Evolutionary conservation across 2,888 invertebrate genomes (phyloP), one percentile per base, ranked within the genome.

Genomic region (Mesoligia furuncula): DNA sequence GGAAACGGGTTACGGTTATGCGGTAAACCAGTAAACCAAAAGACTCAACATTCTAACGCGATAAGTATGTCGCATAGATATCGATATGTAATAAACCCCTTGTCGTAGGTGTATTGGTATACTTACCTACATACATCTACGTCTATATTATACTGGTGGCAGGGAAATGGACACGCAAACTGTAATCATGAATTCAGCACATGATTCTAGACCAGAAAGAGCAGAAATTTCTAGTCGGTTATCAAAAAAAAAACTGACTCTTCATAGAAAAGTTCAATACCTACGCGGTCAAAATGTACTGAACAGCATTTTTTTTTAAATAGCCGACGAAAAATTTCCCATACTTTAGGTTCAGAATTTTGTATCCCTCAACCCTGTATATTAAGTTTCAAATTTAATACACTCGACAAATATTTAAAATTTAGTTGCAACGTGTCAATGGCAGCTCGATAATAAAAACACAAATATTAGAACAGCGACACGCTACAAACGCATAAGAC

Each of bases 11-110:
- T 36, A 73, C 66, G 66, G 70, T 75, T 54, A 17, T 87, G 87
- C 81, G 84, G 87, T 84, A 62, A 80, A 84, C 87, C 85, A 65
- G 72, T 66, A 66, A 85, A 85, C 82, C 72, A 73, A 73, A 84
- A 75, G 48, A 75, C 67, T 80, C 48, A n/a, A 87, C 70, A 62
- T 84, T 84, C 36, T 68, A 75, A 36, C 48, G 36, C 36, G 70
- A 67, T 73, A n/a, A n/a, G n/a, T n/a, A 64, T 48, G 27, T 73
- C 71, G 39, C 73, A 54, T 20, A 65, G 4, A 48, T 57, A 68
- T 84, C 31, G 24, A 61, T 24, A 31, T 54, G 24, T 57, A 51
- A 42, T 39, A 67, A 42, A 42, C 39, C 51, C 51, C 15, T 31
- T 66, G 42, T 27, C 6, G 42, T 42, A 27, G 17, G 8, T 42